Evolutionary conservation across 2,113 vertebrate species (phyloP).

Genomic region (Ondatra zibethicus): DNA sequence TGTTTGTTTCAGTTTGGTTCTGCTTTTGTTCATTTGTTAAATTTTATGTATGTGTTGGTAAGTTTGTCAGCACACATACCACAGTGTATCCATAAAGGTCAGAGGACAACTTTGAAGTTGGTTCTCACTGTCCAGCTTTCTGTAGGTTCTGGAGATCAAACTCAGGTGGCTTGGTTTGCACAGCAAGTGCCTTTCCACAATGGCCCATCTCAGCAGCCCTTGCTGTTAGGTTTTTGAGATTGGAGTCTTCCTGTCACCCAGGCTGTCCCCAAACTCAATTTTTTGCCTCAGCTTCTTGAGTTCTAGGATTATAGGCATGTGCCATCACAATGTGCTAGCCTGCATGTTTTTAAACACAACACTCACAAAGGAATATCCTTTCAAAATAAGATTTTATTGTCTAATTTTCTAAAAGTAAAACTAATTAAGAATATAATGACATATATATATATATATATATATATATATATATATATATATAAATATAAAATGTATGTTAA

Average conservation of each 20-base stretch:
- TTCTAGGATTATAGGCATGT: background rate
- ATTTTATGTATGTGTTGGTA: background rate
- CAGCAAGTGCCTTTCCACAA: background rate
- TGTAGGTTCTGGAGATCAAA: background rate
- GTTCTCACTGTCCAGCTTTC: background rate
- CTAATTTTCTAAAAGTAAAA: constrained; percentile 18
- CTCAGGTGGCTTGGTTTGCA: background rate
- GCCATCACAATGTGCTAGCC: background rate
- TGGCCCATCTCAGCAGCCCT: background rate
- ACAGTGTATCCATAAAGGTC: background rate
- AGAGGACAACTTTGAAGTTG: background rate
- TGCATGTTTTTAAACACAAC: constrained; percentile 20
- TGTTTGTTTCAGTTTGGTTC: background rate
- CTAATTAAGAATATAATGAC: background rate
- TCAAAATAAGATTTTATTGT: constrained; percentile 26
- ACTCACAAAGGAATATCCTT: constrained; percentile 23
- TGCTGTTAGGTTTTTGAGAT: background rate
- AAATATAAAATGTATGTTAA: constrained; percentile 37
- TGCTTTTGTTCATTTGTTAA: background rate
- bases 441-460: constrained; percentile 9
- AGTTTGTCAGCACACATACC: background rate
- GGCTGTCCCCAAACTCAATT: background rate
- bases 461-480: background rate
- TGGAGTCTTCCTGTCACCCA: background rate
- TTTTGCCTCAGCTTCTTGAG: background rate